Conservation (phyloP, 1,140 invertebrate species). For the Drosophila pectinifera region DNA sequence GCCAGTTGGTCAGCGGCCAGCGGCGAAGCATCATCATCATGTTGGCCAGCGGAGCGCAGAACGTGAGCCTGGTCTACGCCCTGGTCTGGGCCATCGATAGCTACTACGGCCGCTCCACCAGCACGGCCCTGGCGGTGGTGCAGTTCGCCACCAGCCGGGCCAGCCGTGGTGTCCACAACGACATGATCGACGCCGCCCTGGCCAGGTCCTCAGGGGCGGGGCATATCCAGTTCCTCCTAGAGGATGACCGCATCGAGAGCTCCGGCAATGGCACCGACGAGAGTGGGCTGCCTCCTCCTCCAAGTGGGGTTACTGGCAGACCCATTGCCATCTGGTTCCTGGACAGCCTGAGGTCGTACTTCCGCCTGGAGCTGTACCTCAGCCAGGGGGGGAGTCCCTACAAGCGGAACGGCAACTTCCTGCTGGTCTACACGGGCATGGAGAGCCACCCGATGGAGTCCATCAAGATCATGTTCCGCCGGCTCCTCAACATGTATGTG, state of each 20-base stretch:
- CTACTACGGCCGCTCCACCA: slow-evolving; percentile 49
- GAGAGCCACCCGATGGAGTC: slow-evolving; percentile 47
- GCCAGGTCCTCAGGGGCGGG: slow-evolving; percentile 5
- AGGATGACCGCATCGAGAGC: slow-evolving; percentile 43
- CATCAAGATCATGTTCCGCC: slow-evolving; percentile 63
- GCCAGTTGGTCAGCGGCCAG: slow-evolving; percentile 7
- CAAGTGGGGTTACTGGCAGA: slow-evolving; percentile 29
- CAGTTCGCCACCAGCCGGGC: slow-evolving; percentile 55
- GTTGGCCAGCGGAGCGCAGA: slow-evolving; percentile 31
- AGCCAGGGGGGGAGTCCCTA: slow-evolving; percentile 42
- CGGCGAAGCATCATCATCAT: slow-evolving; percentile 7
- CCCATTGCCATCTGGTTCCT: slow-evolving; percentile 66
- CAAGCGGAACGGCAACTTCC: slow-evolving; percentile 67
- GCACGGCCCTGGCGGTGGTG: slow-evolving; percentile 52
- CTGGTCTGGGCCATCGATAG: slow-evolving; percentile 74
- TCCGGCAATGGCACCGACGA: neutral
- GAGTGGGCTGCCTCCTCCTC: neutral
- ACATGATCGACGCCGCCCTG: slow-evolving; percentile 63
- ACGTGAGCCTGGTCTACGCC: slow-evolving; percentile 68
- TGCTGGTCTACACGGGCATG: slow-evolving; percentile 68
- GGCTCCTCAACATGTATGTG: slow-evolving; percentile 67
- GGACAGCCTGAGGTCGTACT: slow-evolving; percentile 65
- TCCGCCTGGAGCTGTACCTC: slow-evolving; percentile 56
- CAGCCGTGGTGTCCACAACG: slow-evolving; percentile 55
- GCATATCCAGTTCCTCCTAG: slow-evolving; percentile 52